These are phyloP conservation scores for Pangasius macronema DNA, from an alignment of 2,797 vertebrate genomes.

Conservation along the genomic window DNA sequence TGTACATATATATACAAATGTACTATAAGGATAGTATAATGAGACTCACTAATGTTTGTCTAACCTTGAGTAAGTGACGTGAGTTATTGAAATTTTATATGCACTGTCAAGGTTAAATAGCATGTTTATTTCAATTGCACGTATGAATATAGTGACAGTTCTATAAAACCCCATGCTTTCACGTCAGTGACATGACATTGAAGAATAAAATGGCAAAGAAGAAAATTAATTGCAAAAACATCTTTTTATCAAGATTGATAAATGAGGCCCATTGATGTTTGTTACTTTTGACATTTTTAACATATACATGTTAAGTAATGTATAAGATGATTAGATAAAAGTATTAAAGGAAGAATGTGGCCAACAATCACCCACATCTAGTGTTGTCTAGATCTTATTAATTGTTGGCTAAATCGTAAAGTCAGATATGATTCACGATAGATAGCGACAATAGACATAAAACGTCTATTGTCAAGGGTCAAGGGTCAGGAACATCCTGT, in stretches of 20 bases:
- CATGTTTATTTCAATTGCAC: neutral
- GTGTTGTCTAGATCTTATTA: neutral
- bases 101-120: neutral
- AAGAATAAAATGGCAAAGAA: too few species aligned
- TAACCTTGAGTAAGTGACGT: neutral
- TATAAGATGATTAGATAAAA: too few species aligned
- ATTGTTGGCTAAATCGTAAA: neutral
- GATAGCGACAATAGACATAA: neutral
- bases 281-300: neutral
- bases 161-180: too few species aligned
- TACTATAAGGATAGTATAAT: neutral
- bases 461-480: slow-evolving; percentile 20
- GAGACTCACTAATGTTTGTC: neutral
- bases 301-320: neutral
- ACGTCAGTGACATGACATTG: neutral
- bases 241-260: neutral
- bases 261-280: neutral
- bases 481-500: slow-evolving; percentile 49
- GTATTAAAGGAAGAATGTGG: neutral
- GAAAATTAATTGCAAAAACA: neutral
- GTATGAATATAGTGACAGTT: neutral
- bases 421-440: neutral
- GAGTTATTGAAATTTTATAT: neutral
- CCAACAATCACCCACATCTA: slow-evolving; percentile 8
- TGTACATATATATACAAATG: neutral